Base-by-base conservation (phyloP, 2,888 invertebrate species). In the Dynastes grantii region DNA sequence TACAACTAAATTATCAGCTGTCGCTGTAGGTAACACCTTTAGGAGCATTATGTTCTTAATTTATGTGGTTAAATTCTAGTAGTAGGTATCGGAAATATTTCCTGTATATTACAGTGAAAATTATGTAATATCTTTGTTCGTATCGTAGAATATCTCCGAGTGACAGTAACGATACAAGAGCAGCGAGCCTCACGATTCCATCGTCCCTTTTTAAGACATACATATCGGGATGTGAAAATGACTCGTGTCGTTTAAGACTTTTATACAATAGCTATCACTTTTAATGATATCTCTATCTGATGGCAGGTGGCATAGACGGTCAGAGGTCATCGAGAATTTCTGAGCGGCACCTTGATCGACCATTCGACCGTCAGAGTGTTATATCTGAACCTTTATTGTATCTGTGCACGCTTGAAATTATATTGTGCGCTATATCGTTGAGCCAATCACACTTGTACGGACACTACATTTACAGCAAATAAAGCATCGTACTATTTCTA, bases 211-310 rank as follows among this genome's bases (percentile, higher is more conserved):
- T 76, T 67, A 53, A 76, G 67, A 64, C 67, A 64, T 51, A 65
- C 67, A 67, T 27, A 76, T 53, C 65, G 67, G 53, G 65, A 78
- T 61, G 78, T 78, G 78, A 76, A 76, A 76, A 75, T 76, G 78
- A 78, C 68, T 78, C 78, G 61, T 76, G 78, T 76, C 78, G 64
- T 73, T 78, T 78, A 75, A 68, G 58, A 79, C 76, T 65, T 55
- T 77, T 75, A 70, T 53, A 83, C 84, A 84, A 84, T 84, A 75
- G 83, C 83, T 84, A 85, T 86, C 85, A 84, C 80, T 81, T 85
- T 84, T 86, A 86, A 86, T 86, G 87, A 86, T 86, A 86, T 86
- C 85, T 86, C 84, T 86, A 86, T 85, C 86, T 83, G 85, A 85
- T 86, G 86, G 85, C 86, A 86, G 85, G 85, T 85, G 85, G 84